Conservation (phyloP, 2,888 invertebrate species). For the Chalcosyrphus nemorum region DNA sequence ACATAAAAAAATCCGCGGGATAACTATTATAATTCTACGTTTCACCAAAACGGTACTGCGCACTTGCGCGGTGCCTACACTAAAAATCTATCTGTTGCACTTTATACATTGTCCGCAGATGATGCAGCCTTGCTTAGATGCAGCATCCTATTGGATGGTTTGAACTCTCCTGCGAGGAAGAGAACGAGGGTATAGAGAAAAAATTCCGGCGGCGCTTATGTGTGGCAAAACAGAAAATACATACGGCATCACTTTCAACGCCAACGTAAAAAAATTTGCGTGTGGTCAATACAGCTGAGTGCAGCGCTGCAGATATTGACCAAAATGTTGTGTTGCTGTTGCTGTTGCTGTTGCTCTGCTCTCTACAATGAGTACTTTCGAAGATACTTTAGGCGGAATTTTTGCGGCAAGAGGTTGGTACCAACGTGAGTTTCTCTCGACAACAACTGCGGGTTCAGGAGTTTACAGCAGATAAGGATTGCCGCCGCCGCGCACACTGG, state of each 20-base stretch:
- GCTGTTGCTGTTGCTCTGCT: neutral
- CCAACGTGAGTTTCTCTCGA: conserved; percentile 21
- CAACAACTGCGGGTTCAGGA: conserved; percentile 32
- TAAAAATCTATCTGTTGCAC: neutral
- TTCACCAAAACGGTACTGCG: conserved; percentile 43
- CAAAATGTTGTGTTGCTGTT: conserved; percentile 23
- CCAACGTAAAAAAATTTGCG: conserved; percentile 70
- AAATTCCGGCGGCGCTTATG: conserved; percentile 67
- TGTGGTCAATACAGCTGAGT: conserved; percentile 57
- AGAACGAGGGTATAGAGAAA: neutral
- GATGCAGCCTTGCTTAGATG: conserved; percentile 8
- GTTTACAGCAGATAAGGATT: conserved; percentile 51
- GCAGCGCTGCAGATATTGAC: conserved; percentile 38
- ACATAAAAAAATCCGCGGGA: neutral
- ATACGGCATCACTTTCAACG: conserved; percentile 70
- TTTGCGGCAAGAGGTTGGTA: conserved; percentile 52
- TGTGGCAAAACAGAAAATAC: conserved; percentile 15
- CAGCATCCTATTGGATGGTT: neutral
- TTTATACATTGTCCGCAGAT: conserved; percentile 28
- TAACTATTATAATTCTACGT: conserved; percentile 22
- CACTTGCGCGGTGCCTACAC: conserved; percentile 17
- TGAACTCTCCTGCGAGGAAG: conserved; percentile 8
- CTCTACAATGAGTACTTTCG: conserved; percentile 58
- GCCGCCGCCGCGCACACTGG: conserved; percentile 29
- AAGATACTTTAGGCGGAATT: conserved; percentile 53